Percentiles rank a stretch among this genome's conserved stretches.
Evolutionary conservation across 2,888 invertebrate genomes (phyloP).

Genomic region (Sarcophaga carnaria): DNA sequence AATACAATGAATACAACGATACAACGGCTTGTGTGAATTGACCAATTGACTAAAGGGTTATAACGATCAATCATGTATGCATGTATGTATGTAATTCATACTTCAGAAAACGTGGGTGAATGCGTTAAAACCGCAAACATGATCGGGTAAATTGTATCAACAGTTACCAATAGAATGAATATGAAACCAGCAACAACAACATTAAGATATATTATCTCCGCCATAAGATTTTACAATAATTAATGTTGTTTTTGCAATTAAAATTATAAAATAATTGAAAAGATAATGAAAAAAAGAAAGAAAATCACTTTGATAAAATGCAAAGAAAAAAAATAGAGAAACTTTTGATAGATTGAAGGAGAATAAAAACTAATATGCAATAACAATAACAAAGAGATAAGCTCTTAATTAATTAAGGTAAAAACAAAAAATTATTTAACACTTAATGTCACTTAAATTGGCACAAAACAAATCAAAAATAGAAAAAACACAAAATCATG

Average conservation of each 20-base stretch:
- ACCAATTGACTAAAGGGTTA: no score
- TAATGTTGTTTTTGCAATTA: conserved; percentile 51
- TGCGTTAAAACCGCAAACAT: no score
- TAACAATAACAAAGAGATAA: neutral
- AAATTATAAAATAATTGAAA: conserved; percentile 38
- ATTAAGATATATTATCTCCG: neutral
- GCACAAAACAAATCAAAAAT: neutral
- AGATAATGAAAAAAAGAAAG: conserved; percentile 4
- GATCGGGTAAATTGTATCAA: no score
- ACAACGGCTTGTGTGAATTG: no score
- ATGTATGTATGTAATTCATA: no score
- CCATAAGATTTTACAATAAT: conserved; percentile 32
- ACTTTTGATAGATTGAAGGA: conserved; percentile 19
- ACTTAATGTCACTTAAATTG: neutral
- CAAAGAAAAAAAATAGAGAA: conserved; percentile 4
- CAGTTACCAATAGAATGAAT: no score
- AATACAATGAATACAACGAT: no score
- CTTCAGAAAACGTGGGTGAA: no score
- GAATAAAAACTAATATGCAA: conserved; percentile 12
- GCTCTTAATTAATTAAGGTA: conserved; percentile 18
- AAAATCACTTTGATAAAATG: conserved; percentile 7
- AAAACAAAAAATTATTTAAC: neutral
- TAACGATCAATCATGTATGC: no score
- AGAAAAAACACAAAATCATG: neutral
- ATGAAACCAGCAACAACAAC: conserved; percentile 22